Percentiles rank a stretch among this genome's conserved stretches.
These are phyloP conservation scores for Apantesis nais DNA, from an alignment of 2,888 invertebrate genomes.

Conservation along the genomic window DNA sequence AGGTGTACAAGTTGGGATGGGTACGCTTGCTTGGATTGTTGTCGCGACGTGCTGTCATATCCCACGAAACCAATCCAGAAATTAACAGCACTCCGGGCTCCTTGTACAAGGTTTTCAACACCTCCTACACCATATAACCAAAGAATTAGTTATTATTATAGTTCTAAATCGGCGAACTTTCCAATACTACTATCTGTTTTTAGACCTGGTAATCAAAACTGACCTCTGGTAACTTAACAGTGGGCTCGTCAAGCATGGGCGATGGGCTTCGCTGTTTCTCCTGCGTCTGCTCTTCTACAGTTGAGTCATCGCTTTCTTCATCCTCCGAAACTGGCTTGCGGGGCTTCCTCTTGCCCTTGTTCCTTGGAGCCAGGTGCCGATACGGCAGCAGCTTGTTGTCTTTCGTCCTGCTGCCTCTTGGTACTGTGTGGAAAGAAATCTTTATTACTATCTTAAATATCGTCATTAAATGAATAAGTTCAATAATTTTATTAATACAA, in stretches of 20 bases:
- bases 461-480: too few species aligned
- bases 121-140: conserved; percentile 69
- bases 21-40: conserved; percentile 89
- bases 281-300: conserved; percentile 53
- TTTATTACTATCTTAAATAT: not conserved
- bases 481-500: not conserved
- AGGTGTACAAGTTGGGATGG: conserved; percentile 91
- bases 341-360: conserved; percentile 57
- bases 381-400: conserved; percentile 52
- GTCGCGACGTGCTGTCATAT: conserved; percentile 92
- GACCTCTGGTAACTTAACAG: conserved; percentile 88
- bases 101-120: conserved; percentile 88
- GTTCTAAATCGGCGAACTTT: not conserved
- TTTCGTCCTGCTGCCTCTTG: conserved; percentile 49
- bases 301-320: conserved; percentile 68
- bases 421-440: conserved; percentile 25
- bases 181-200: not conserved
- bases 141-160: not conserved
- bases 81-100: conserved; percentile 91
- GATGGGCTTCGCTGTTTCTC: conserved; percentile 73
- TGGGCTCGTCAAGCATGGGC: conserved; percentile 85
- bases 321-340: conserved; percentile 65
- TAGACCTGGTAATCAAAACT: not conserved
- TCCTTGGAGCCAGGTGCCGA: conserved; percentile 39
- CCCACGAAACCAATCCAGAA: conserved; percentile 96